These are phyloP conservation scores for Tillus elongatus DNA, from an alignment of 2,888 invertebrate species.

Conservation along the genomic window DNA sequence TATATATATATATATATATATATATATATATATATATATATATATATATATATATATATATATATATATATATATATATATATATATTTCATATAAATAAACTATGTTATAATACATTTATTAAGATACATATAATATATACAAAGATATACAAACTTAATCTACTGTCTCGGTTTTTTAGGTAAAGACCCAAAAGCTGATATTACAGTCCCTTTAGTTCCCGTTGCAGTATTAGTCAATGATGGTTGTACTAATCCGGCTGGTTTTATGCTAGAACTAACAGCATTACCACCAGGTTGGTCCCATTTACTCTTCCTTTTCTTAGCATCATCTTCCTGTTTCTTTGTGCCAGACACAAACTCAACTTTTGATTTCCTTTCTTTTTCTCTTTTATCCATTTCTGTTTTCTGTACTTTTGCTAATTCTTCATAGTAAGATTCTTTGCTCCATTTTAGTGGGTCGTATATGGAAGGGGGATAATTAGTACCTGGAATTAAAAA, in stretches of 20 bases:
- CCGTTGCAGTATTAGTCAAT: conserved; percentile 71
- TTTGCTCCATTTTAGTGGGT: conserved; percentile 84
- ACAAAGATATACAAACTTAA: too few species aligned
- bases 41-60: too few species aligned
- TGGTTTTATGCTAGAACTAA: conserved; percentile 52
- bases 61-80: too few species aligned
- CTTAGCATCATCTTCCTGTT: conserved; percentile 64
- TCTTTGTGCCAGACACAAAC: conserved; percentile 60
- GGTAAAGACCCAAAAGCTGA: conserved; percentile 87
- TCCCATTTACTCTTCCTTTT: conserved; percentile 90
- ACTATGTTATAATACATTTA: too few species aligned
- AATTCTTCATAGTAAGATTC: conserved; percentile 91
- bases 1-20: too few species aligned
- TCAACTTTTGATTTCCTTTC: conserved; percentile 83
- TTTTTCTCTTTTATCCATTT: conserved; percentile 88
- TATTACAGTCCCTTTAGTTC: conserved; percentile 86
- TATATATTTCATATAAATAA: too few species aligned
- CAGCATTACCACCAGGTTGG: conserved; percentile 61
- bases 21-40: too few species aligned
- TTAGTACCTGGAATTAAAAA: conserved; percentile 67
- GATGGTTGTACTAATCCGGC: conserved; percentile 64
- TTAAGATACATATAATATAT: too few species aligned
- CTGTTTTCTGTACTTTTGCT: conserved; percentile 77
- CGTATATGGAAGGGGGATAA: conserved; percentile 88
- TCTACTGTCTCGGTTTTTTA: conserved; percentile 56